Conservation (phyloP, 2,888 invertebrate species). For the Synergus japonicus region DNA sequence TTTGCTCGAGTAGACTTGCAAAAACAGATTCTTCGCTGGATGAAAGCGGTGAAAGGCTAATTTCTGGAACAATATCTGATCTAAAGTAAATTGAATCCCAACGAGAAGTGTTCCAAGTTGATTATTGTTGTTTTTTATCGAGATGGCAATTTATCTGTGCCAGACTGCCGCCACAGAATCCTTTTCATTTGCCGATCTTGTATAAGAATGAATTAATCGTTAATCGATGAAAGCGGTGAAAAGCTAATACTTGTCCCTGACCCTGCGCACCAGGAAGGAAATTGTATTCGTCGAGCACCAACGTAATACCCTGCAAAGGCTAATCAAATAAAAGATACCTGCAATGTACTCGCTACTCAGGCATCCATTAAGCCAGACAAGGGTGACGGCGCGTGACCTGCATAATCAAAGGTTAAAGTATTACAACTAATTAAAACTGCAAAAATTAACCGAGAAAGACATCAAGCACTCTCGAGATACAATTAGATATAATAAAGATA, state of each 20-base stretch:
- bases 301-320: neutral
- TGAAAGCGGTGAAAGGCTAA: constrained; percentile 39
- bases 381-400: constrained; percentile 9
- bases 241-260: constrained; percentile 62
- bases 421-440: neutral
- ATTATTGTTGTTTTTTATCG: constrained; percentile 31
- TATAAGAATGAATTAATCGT: constrained; percentile 49
- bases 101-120: constrained; percentile 35
- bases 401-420: constrained; percentile 1
- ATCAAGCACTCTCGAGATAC: neutral
- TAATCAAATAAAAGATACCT: constrained; percentile 2
- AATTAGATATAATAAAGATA: too few species aligned
- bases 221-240: constrained; percentile 53
- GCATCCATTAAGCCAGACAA: constrained; percentile 1
- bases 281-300: constrained; percentile 31
- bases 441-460: neutral
- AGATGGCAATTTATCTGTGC: constrained; percentile 37
- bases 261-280: constrained; percentile 48
- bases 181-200: constrained; percentile 27
- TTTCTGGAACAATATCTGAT: constrained; percentile 41
- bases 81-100: constrained; percentile 40
- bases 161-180: constrained; percentile 39
- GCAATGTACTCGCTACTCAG: neutral
- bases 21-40: constrained; percentile 34
- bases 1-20: constrained; percentile 33